A percentile compares a stretch with the other conserved stretches of the same genome.
These are phyloP conservation scores for Sesamia inferens DNA, from an alignment of 2,888 invertebrate species.

Conservation along the genomic window DNA sequence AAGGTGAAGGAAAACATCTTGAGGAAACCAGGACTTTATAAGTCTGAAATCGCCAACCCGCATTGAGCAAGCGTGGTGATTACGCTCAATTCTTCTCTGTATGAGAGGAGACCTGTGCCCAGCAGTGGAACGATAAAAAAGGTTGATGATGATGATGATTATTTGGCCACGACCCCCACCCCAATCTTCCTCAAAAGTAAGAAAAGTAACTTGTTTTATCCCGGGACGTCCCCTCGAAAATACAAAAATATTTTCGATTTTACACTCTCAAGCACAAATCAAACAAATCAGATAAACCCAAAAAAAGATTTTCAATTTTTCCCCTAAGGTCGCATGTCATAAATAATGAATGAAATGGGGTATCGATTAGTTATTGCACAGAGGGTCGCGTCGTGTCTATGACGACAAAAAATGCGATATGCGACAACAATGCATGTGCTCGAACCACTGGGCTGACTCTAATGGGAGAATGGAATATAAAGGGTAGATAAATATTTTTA, in stretches of 20 bases:
- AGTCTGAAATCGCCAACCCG: too few relatives aligned
- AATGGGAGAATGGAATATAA: conserved; percentile 46
- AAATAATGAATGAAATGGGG: conserved; percentile 61
- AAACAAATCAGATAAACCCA: conserved; percentile 22
- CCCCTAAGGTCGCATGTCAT: conserved; percentile 49
- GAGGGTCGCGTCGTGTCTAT: conserved; percentile 62
- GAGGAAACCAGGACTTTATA: too few relatives aligned
- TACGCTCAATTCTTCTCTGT: too few relatives aligned
- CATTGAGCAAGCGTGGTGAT: too few relatives aligned
- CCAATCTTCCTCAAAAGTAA: background rate
- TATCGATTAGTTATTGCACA: conserved; percentile 66
- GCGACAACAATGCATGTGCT: conserved; percentile 62
- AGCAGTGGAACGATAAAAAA: too few relatives aligned
- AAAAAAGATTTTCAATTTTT: conserved; percentile 30
- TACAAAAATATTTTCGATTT: conserved; percentile 21
- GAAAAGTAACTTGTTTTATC: background rate
- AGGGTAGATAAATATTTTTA: conserved; percentile 43
- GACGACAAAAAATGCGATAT: conserved; percentile 59
- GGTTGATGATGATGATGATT: too few relatives aligned
- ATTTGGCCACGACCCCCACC: too few relatives aligned
- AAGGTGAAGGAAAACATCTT: too few relatives aligned
- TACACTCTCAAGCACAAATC: conserved; percentile 34
- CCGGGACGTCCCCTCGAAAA: conserved; percentile 9
- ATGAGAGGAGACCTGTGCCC: too few relatives aligned
- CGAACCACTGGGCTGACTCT: conserved; percentile 59